Evolutionary conservation across 2,113 vertebrate genomes (phyloP).

Genomic region (Xiphophorus hellerii): DNA sequence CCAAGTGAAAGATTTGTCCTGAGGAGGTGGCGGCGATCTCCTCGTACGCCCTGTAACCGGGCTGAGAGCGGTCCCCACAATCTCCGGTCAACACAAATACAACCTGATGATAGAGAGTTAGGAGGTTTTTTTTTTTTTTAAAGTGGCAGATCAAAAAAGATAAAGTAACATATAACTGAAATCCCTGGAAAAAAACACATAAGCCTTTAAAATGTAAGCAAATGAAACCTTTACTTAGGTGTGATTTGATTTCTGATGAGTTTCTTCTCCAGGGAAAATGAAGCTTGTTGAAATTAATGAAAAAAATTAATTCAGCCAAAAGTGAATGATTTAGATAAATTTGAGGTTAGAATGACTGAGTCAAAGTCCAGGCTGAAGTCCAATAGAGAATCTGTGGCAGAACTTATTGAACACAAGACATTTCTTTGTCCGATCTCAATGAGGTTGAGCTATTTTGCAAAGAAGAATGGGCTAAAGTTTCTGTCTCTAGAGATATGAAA

Average conservation of each 20-base stretch:
- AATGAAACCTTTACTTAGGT: neutral
- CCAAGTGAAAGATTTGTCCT: constrained; percentile 94
- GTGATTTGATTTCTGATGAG: no score
- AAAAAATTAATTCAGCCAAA: neutral
- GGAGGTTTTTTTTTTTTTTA: neutral
- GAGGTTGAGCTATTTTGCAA: no score
- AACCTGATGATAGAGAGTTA: constrained; percentile 78
- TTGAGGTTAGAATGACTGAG: no score
- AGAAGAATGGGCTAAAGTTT: no score
- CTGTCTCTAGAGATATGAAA: no score
- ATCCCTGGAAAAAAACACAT: neutral
- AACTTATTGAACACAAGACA: no score
- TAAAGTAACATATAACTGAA: neutral
- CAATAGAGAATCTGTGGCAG: no score
- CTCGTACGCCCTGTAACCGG: constrained; percentile 90
- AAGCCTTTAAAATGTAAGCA: neutral
- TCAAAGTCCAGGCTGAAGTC: no score
- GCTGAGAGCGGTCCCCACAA: constrained; percentile 92
- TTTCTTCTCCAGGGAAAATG: no score
- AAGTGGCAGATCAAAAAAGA: neutral
- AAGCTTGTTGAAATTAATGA: no score
- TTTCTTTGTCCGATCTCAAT: no score
- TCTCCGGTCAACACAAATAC: constrained; percentile 95
- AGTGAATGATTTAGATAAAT: constrained; percentile 27
- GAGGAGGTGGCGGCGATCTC: constrained; percentile 92